Conservation (phyloP, 2,113 vertebrate species). For the Aptenodytes patagonicus region DNA sequence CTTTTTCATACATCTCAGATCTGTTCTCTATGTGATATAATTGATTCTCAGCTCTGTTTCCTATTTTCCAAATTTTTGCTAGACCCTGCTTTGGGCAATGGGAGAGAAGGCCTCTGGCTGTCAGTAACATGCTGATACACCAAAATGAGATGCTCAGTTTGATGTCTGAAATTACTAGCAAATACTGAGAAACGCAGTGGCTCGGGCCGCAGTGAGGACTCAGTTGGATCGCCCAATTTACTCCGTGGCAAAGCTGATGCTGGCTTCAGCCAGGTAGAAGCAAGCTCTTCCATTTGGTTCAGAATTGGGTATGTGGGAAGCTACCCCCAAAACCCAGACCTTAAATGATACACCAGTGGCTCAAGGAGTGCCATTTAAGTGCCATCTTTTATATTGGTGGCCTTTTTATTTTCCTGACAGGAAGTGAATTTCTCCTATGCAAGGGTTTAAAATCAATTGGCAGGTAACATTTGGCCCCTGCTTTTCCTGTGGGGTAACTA, state of each 20-base stretch:
- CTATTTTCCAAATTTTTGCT: not conserved
- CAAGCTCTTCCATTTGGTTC: not conserved
- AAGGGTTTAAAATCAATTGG: not conserved
- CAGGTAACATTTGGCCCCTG: not conserved
- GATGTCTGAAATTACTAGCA: not conserved
- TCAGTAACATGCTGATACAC: not conserved
- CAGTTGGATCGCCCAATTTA: rapidly evolving
- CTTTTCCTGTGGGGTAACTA: not conserved
- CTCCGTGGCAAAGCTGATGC: not conserved
- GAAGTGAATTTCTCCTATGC: not conserved
- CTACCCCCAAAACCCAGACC: not conserved
- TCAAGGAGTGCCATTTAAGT: not conserved
- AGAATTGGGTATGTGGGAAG: not conserved
- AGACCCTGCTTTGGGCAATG: not conserved
- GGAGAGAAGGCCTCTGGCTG: not conserved
- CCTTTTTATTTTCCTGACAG: not conserved
- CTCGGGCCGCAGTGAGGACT: not conserved
- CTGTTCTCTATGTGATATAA: not conserved
- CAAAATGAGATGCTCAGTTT: not conserved
- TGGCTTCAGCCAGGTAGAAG: not conserved
- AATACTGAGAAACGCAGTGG: not conserved
- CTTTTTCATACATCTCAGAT: not conserved
- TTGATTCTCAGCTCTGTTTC: not conserved
- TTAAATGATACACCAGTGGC: not conserved
- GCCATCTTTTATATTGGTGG: not conserved